Evolutionary conservation across 2,113 vertebrate species (phyloP), one percentile per base, ranked within the genome.

Genomic region (Alethe diademata): DNA sequence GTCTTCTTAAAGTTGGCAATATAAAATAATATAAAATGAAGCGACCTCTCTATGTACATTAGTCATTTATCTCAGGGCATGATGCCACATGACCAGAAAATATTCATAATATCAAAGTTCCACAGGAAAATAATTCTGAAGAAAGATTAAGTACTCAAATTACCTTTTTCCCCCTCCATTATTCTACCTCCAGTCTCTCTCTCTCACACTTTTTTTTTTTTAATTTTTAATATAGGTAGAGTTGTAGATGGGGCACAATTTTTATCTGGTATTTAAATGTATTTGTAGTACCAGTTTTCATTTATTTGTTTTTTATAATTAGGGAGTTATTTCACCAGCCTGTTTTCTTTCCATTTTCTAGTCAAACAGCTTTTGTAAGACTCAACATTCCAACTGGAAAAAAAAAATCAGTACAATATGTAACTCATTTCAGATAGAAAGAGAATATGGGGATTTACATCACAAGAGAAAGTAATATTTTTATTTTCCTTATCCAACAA

Each of bases 401-500:
- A n/a, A 92, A 73, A 57, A 40, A 67, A n/a, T 19, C 22, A 28
- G 58, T 69, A 71, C 13, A 90, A 76, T 35, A 19, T 36, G 42
- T 38, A 90, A 67, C n/a, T 79, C 73, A 43, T 58, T 50, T 73
- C 76, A 91, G 48, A 84, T 50, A 48, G 80, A 85, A 83, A 64
- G 40, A 86, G 25, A 90, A 88, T 62, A 72, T 26, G 18, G 31
- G 56, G 53, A 33, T 86, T 80, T 84, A 65, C 70, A 50, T 53
- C 33, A 38, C 13, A 76, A 58, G 7, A 87, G 19, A 54, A 86
- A 89, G 47, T 57, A 91, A 79, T 74, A 47, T 73, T 93, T 90
- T 91, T 69, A 69, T 87, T 70, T 86, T 53, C 67, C 26, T 51
- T 72, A 92, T 89, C 66, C 86, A 85, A 87, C 28, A 92, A 72